Percentiles rank a stretch among this genome's conserved stretches.
phyloP scores from a whole-genome alignment of 2,797 vertebrate species.

The Calcarius lapponicus region DNA sequence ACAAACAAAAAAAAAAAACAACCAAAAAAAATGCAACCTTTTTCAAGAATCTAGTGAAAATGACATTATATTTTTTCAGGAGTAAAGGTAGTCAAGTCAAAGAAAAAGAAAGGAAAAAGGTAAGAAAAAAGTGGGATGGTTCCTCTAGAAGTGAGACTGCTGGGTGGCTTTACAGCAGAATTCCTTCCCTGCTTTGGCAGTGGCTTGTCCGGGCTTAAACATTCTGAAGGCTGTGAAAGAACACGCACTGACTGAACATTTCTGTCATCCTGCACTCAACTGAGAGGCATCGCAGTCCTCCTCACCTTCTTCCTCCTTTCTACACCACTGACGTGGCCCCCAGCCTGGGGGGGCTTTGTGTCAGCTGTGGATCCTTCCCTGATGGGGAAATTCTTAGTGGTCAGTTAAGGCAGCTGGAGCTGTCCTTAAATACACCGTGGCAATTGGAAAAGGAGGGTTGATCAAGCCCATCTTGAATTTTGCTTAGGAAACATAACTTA shows the following conservation, averaged over 20 bases:
- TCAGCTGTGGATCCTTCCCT: neutral
- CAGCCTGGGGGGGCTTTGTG: neutral
- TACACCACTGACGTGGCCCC: neutral
- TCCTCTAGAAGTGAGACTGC: neutral
- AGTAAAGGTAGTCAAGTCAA: neutral
- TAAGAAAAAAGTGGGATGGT: neutral
- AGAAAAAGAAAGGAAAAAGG: neutral
- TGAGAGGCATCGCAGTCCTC: neutral
- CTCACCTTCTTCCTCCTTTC: neutral
- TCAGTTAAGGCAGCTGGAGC: neutral
- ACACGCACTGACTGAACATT: neutral
- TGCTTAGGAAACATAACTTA: neutral
- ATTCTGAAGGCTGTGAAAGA: neutral
- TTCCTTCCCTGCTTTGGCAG: fast-evolving
- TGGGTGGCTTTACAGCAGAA: neutral
- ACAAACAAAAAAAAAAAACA: neutral
- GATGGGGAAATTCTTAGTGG: neutral
- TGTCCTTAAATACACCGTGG: neutral
- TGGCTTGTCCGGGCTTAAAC: neutral
- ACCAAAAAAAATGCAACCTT: neutral
- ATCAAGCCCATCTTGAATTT: neutral
- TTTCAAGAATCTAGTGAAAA: neutral
- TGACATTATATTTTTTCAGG: fast-evolving
- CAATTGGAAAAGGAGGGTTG: neutral
- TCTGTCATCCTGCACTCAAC: neutral